Percentiles rank a stretch among this genome's conserved stretches.
phyloP scores from a whole-genome alignment of 2,113 vertebrate genomes.

The Acanthisitta chloris region DNA sequence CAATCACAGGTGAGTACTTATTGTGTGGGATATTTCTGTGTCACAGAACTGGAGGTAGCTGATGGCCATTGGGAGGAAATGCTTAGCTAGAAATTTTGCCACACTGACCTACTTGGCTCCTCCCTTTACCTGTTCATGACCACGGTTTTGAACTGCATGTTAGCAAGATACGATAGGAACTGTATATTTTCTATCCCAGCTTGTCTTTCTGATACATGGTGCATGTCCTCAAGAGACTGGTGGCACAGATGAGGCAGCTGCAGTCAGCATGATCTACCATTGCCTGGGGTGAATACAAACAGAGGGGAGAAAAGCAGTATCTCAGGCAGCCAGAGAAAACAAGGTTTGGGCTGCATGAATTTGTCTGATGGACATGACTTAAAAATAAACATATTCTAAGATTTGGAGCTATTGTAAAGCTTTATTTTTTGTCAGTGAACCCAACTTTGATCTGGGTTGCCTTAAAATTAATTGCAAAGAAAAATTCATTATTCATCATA shows the following conservation, averaged over 20 bases:
- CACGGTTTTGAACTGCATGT: neutral
- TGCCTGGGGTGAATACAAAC: neutral
- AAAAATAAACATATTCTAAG: neutral
- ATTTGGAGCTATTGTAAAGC: neutral
- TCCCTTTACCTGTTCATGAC: neutral
- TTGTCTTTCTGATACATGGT: neutral
- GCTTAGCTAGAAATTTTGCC: neutral
- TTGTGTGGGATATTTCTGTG: neutral
- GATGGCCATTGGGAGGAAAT: neutral
- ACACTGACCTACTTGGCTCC: neutral
- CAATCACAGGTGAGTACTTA: neutral
- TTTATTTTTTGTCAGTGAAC: neutral
- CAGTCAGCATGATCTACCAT: neutral
- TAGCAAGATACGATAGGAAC: neutral
- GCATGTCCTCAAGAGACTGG: neutral
- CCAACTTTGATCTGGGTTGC: neutral
- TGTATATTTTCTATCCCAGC: neutral
- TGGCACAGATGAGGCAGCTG: neutral
- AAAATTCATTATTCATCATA: neutral
- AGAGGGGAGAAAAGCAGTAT: neutral
- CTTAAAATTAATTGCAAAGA: neutral
- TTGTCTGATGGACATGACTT: neutral
- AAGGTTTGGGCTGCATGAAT: neutral
- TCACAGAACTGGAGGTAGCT: neutral
- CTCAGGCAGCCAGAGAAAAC: neutral